These are phyloP conservation scores for Nylanderia fulva DNA, from an alignment of 1,140 invertebrate genomes.

Conservation along the genomic window DNA sequence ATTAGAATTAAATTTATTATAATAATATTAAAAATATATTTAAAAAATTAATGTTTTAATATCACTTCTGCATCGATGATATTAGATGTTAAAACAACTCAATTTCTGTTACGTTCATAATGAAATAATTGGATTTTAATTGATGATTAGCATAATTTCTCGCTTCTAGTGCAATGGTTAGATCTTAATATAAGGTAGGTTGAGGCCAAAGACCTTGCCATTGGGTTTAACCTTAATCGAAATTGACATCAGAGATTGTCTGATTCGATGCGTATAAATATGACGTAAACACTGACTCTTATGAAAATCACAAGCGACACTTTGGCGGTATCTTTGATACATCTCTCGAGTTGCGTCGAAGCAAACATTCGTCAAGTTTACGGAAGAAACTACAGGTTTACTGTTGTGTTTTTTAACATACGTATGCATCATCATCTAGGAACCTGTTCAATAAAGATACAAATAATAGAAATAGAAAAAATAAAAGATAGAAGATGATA, in stretches of 20 bases:
- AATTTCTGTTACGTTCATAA: background rate
- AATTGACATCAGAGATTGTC: slow-evolving; percentile 65
- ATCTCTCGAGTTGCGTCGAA: background rate
- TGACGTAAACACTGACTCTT: slow-evolving; percentile 62
- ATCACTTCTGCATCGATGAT: no score
- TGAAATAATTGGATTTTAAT: background rate
- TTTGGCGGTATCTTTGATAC: slow-evolving; percentile 13
- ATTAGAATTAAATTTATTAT: no score
- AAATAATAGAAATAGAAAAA: background rate
- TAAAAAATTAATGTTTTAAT: background rate
- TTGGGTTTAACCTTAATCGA: slow-evolving; percentile 71
- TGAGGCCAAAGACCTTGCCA: slow-evolving; percentile 74
- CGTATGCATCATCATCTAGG: background rate
- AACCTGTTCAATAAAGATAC: background rate
- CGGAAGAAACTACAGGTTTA: background rate
- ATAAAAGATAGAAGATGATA: no score
- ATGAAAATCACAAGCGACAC: slow-evolving; percentile 68
- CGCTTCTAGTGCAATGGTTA: slow-evolving; percentile 48
- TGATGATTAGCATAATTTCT: slow-evolving; percentile 30
- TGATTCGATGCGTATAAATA: slow-evolving; percentile 39
- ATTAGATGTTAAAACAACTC: background rate
- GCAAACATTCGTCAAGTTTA: background rate
- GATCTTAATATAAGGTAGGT: slow-evolving; percentile 67
- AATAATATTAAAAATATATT: background rate
- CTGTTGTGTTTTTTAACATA: background rate